Base-by-base conservation (phyloP, 1,140 invertebrate genomes). In the Rhopalosiphum padi region DNA sequence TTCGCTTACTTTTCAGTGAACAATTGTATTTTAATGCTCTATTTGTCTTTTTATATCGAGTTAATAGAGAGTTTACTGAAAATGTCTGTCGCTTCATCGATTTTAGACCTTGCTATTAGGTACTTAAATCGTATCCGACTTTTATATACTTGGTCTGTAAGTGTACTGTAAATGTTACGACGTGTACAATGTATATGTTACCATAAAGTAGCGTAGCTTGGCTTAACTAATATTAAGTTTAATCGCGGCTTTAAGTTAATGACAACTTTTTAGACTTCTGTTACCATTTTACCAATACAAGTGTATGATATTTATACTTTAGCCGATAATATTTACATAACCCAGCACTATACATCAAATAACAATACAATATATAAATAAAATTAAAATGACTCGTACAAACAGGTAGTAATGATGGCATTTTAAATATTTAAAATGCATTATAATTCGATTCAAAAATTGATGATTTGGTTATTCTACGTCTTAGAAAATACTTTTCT, bases 21-120 rank as follows among this genome's bases (percentile, higher is more conserved):
- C 41, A 6, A 48, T 87, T 86, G 41, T 86, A 30, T 43, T 46
- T 46, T 46, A 46, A 77, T 77, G 43, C 43, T 1, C 25, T 30
- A 46, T 87, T 46, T 46, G 30, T 87, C 25, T 87, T 87, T 87
- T 86, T 48, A 48, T 87, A 87, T 87, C 15, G 85, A 87, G 25
- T 87, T 43, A 30, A 43, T 18, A 18, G 4, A 87, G 25, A 87
- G 8, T 77, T 77, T 77, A 77, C 60, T 77, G n/a, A n/a, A 41
- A 85, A 46, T 30, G 43, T 48, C 43, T 87, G 9, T 30, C 43
- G 30, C 30, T 43, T 30, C 1, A 87, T 87, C 43, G 41, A 87
- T 87, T 83, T 46, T 43, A 30, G 25, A 87, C 30, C 15, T 77
- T 77, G 15, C 30, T 15, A 77, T 41, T 41, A 41, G 41, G 30